A percentile compares a stretch with the other conserved stretches of the same genome.
phyloP scores from a whole-genome alignment of 1,140 invertebrate genomes.

The Achatina immaculata region DNA sequence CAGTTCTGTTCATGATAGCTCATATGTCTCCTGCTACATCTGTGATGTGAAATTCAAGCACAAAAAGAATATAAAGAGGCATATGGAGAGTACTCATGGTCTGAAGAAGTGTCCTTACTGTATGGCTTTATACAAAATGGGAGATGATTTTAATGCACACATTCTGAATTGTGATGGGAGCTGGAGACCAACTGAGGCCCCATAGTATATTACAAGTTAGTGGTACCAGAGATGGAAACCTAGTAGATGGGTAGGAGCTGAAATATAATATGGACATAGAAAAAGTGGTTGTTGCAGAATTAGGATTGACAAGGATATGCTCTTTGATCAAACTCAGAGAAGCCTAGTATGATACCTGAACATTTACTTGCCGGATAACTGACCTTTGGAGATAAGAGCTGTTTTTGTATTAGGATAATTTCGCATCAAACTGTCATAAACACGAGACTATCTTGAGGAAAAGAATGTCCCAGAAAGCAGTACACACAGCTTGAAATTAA shows the following conservation, averaged over 20 bases:
- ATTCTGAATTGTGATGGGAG: conserved; percentile 1
- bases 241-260: not conserved
- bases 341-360: no score
- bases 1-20: conserved; percentile 18
- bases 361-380: no score
- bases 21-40: conserved; percentile 17
- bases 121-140: conserved; percentile 17
- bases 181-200: not conserved
- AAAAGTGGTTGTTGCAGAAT: no score
- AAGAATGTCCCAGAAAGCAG: no score
- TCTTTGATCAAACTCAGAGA: no score
- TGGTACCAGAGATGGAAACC: not conserved
- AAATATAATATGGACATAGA: not conserved
- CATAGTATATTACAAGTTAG: not conserved
- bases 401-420: no score
- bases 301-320: no score
- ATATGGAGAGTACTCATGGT: conserved; percentile 30
- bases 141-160: conserved; percentile 25
- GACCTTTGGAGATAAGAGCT: no score
- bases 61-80: conserved; percentile 33
- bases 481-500: no score
- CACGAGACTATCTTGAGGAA: no score
- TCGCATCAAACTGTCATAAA: no score
- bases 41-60: conserved; percentile 37
- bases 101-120: conserved; percentile 29